Conservation (phyloP, 1,140 invertebrate species). For the Drosophila pseudoobscura region DNA sequence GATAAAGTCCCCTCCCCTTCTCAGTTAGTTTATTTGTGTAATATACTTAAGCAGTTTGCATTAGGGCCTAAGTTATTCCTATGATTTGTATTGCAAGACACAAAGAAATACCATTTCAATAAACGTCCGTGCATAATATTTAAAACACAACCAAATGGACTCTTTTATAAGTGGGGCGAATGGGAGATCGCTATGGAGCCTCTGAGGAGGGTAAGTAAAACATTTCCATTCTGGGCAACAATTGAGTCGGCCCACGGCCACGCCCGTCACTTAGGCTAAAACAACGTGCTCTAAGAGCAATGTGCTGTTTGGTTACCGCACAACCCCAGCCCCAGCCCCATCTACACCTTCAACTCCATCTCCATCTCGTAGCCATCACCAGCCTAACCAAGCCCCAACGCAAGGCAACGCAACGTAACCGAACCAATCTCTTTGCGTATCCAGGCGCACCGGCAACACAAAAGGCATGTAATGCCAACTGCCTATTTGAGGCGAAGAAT, state of each 20-base stretch:
- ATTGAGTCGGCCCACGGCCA: slow-evolving; percentile 44
- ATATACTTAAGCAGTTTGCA: slow-evolving; percentile 75
- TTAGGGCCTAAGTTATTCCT: slow-evolving; percentile 65
- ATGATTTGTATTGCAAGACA: slow-evolving; percentile 58
- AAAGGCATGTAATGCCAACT: slow-evolving; percentile 80
- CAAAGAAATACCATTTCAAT: slow-evolving; percentile 71
- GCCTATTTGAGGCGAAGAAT: slow-evolving; percentile 55
- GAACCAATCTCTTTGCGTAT: slow-evolving; percentile 62
- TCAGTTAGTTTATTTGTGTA: slow-evolving; percentile 59
- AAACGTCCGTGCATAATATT: slow-evolving; percentile 80
- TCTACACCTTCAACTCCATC: too few relatives aligned
- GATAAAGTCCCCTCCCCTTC: slow-evolving; percentile 2
- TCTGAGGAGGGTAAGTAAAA: slow-evolving; percentile 31
- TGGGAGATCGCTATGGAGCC: slow-evolving; percentile 8
- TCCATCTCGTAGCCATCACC: not conserved
- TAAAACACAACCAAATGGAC: slow-evolving; percentile 59
- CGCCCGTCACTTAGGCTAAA: slow-evolving; percentile 74
- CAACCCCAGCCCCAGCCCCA: not conserved
- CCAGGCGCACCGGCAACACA: slow-evolving; percentile 36
- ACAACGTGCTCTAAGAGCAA: slow-evolving; percentile 78
- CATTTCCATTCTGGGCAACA: slow-evolving; percentile 27
- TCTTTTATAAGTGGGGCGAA: slow-evolving; percentile 40
- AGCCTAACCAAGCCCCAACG: slow-evolving; percentile 9
- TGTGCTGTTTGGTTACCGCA: slow-evolving; percentile 69
- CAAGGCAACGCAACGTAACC: slow-evolving; percentile 8